Conservation (phyloP, 2,113 vertebrate genomes). For the Hypomesus transpacificus region DNA sequence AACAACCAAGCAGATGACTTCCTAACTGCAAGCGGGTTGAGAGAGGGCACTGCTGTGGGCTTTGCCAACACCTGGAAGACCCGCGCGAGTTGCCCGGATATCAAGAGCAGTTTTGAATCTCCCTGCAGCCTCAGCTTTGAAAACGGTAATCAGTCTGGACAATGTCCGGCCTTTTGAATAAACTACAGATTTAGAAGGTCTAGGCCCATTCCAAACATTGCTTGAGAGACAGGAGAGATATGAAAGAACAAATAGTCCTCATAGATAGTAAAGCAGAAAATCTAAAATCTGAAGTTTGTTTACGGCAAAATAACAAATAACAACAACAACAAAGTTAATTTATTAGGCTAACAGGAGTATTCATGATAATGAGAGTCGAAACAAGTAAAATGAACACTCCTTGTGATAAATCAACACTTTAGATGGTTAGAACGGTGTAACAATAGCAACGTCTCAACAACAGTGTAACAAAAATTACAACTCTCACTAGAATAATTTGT, state of each 20-base stretch:
- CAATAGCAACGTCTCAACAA: background rate
- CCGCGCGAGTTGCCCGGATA: constrained; percentile 53
- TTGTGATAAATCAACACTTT: too few species aligned
- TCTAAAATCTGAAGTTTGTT: background rate
- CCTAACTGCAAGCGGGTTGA: constrained; percentile 52
- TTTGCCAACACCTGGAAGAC: constrained; percentile 73
- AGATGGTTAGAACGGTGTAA: background rate
- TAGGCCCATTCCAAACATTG: too few species aligned
- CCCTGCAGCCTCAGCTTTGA: constrained; percentile 68
- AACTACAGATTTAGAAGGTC: too few species aligned
- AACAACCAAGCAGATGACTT: constrained; percentile 68
- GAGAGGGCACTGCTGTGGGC: constrained; percentile 59
- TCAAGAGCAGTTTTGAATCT: constrained; percentile 50
- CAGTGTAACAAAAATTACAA: background rate
- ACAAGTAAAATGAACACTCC: too few species aligned
- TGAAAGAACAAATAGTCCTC: too few species aligned
- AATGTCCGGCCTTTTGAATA: background rate
- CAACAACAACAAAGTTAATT: too few species aligned
- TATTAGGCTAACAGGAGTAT: too few species aligned
- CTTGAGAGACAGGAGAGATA: too few species aligned
- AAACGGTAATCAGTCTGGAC: constrained; percentile 57
- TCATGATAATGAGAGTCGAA: too few species aligned
- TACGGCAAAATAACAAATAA: too few species aligned
- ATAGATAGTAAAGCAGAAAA: too few species aligned
- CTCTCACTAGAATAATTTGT: too few species aligned